A percentile compares a stretch with the other conserved stretches of the same genome.
These are phyloP conservation scores for Elymnias hypermnestra DNA, from an alignment of 1,140 invertebrate genomes.

Conservation along the genomic window DNA sequence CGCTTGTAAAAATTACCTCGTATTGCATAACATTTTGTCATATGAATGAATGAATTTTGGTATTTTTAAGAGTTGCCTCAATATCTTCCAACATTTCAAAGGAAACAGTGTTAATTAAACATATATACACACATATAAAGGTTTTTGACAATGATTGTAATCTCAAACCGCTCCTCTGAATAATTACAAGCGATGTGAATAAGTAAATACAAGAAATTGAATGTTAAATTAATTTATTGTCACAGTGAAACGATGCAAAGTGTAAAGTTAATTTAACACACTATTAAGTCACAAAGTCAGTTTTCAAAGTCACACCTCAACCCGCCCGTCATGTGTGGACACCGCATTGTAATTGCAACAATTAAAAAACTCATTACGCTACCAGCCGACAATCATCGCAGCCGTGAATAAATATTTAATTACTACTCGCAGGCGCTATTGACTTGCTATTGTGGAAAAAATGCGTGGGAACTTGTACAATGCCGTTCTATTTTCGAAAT, in stretches of 20 bases:
- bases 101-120: too few species aligned
- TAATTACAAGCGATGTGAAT: too few species aligned
- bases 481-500: neutral
- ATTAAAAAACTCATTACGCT: slow-evolving; percentile 47
- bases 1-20: too few species aligned
- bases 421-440: slow-evolving; percentile 19
- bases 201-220: too few species aligned
- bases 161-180: too few species aligned
- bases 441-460: slow-evolving; percentile 25
- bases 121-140: too few species aligned
- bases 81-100: too few species aligned
- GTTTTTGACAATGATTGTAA: too few species aligned
- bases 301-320: slow-evolving; percentile 20
- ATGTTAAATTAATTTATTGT: too few species aligned
- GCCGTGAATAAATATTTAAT: slow-evolving; percentile 37
- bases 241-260: neutral
- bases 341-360: slow-evolving; percentile 30
- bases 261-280: slow-evolving; percentile 8
- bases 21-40: too few species aligned
- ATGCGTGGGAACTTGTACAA: slow-evolving; percentile 22
- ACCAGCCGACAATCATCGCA: slow-evolving; percentile 32
- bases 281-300: slow-evolving; percentile 16
- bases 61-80: too few species aligned
- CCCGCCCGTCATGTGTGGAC: slow-evolving; percentile 19
- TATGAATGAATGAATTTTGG: too few species aligned